A percentile compares a stretch with the other conserved stretches of the same genome.
Conservation (phyloP, 53 echinoderm and acorn worm species). For the Mesocentrotus franciscanus region DNA sequence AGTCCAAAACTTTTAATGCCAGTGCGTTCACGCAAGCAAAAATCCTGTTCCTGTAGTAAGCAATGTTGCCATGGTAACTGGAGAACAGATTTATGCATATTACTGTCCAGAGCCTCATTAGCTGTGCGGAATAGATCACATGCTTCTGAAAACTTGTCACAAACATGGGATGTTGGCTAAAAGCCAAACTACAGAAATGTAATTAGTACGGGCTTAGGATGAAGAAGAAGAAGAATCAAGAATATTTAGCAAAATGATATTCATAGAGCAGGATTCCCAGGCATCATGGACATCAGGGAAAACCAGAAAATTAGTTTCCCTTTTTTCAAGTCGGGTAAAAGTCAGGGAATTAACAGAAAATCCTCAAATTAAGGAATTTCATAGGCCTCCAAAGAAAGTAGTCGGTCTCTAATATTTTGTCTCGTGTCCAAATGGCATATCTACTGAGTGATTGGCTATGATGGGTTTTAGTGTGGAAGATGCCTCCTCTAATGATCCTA, state of each 20-base stretch:
- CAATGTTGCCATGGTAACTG: constrained; percentile 59
- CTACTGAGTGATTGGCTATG: too few relatives aligned
- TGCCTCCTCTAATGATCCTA: too few relatives aligned
- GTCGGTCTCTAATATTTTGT: too few relatives aligned
- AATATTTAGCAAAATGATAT: background rate
- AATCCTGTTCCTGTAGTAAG: constrained; percentile 50
- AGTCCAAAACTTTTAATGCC: constrained; percentile 50
- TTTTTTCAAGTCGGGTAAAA: too few relatives aligned
- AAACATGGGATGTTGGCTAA: constrained; percentile 2
- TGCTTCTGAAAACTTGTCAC: constrained; percentile 48
- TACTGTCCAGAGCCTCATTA: constrained; percentile 53
- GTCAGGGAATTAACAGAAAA: too few relatives aligned
- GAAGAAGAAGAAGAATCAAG: background rate
- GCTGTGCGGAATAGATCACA: background rate
- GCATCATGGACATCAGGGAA: too few relatives aligned
- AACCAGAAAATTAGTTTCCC: too few relatives aligned
- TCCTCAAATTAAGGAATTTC: too few relatives aligned
- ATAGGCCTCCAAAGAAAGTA: too few relatives aligned
- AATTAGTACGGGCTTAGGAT: background rate
- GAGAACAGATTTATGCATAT: constrained; percentile 63
- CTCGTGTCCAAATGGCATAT: too few relatives aligned
- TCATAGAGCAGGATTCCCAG: too few relatives aligned
- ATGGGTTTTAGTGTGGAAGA: too few relatives aligned
- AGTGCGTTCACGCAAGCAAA: constrained; percentile 40
- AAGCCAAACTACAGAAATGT: constrained; percentile 24